A percentile compares a stretch with the other conserved stretches of the same genome.
Conservation (phyloP, 1,140 invertebrate species). For the Leptoteleia sp. region DNA sequence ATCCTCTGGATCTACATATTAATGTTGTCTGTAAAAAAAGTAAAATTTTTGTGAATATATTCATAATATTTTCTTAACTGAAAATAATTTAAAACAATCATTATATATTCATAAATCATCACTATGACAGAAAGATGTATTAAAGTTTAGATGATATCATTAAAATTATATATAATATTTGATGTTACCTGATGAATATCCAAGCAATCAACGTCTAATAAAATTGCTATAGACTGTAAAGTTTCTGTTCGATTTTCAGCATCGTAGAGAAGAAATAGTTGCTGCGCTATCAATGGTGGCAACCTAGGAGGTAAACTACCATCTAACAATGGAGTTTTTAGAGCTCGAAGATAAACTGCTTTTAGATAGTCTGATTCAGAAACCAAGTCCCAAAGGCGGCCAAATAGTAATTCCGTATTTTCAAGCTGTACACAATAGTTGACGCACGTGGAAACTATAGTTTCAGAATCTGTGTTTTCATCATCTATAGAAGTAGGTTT, state of each 20-base stretch:
- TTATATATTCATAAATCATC: no score
- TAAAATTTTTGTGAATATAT: no score
- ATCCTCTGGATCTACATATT: slow-evolving; percentile 88
- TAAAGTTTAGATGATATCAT: no score
- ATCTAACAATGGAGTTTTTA: slow-evolving; percentile 82
- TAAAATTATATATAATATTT: no score
- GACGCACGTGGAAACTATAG: slow-evolving; percentile 74
- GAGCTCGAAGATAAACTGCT: slow-evolving; percentile 79
- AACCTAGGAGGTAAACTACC: slow-evolving; percentile 80
- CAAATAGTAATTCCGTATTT: slow-evolving; percentile 81
- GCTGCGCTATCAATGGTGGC: slow-evolving; percentile 86
- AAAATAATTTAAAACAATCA: no score
- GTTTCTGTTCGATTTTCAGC: slow-evolving; percentile 82
- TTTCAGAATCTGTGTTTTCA: slow-evolving; percentile 41
- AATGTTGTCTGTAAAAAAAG: slow-evolving; percentile 82
- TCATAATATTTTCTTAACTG: no score
- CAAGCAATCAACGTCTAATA: slow-evolving; percentile 90
- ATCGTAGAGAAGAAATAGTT: slow-evolving; percentile 84
- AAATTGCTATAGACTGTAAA: slow-evolving; percentile 90
- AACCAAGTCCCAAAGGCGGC: slow-evolving; percentile 82
- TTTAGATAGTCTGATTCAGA: slow-evolving; percentile 76
- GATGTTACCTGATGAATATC: slow-evolving; percentile 95
- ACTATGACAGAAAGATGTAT: no score
- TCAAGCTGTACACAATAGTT: slow-evolving; percentile 79
- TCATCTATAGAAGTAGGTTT: slow-evolving; percentile 80